Conservation (phyloP, 2,113 vertebrate genomes). For the Ictalurus punctatus region DNA sequence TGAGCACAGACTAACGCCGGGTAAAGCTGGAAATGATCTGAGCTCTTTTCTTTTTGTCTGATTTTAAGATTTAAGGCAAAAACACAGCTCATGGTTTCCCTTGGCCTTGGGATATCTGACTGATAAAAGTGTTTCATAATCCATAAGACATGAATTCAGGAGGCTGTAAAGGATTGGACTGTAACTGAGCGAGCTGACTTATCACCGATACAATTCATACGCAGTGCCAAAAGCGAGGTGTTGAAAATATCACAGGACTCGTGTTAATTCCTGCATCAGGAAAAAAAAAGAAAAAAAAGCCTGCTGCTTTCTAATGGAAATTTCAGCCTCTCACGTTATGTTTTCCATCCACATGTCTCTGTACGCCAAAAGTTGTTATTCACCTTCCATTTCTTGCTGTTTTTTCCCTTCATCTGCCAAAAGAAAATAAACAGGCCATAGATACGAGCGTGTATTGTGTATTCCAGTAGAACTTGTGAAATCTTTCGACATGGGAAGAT, state of each 20-base stretch:
- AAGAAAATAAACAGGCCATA: neutral
- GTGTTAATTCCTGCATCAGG: slow-evolving; percentile 10
- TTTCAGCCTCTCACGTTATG: slow-evolving; percentile 30
- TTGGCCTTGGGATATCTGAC: neutral
- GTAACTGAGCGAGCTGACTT: neutral
- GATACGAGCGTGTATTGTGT: neutral
- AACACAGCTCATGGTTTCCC: neutral
- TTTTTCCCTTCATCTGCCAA: slow-evolving; percentile 46
- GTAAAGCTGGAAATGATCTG: slow-evolving; percentile 1
- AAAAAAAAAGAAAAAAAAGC: neutral
- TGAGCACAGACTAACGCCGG: neutral
- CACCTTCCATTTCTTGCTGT: slow-evolving; percentile 2
- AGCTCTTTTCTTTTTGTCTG: neutral
- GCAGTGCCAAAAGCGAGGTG: slow-evolving; percentile 4
- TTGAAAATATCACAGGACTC: neutral
- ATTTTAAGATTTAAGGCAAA: neutral
- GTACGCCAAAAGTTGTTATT: slow-evolving; percentile 27
- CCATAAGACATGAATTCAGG: neutral
- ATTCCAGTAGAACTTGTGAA: neutral
- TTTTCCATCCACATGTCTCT: slow-evolving; percentile 42
- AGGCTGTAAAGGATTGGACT: neutral
- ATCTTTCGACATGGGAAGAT: slow-evolving; percentile 10
- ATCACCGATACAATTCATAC: neutral
- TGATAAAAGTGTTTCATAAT: slow-evolving; percentile 14
- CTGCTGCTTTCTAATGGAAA: slow-evolving; percentile 27